Evolutionary conservation across 2,797 vertebrate species (phyloP), one percentile per base, ranked within the genome.

Genomic region (Tragelaphus eurycerus): DNA sequence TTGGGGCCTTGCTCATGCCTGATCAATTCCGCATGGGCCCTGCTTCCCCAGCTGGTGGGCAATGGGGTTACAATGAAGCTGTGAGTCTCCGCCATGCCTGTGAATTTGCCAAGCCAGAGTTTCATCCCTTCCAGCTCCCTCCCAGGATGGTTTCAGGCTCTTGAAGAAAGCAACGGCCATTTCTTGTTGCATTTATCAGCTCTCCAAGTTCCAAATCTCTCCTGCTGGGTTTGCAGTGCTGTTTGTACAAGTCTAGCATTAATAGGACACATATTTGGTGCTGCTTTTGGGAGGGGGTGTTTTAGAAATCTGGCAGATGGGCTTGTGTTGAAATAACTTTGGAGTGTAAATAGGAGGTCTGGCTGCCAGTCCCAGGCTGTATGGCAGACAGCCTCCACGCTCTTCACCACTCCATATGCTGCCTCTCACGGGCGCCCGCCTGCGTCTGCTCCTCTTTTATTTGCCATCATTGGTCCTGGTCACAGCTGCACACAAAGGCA

Each of bases 321-420:
- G 31, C 6, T 43, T 95, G 14, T 29, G 21, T 43, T 95, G 76
- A 96, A 93, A 90, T 95, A 94, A 88, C 52, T 83, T 59, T 71
- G 38, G 59, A 92, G n/a, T 50, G 34, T 52, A 76, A 82, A 85
- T 48, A 82, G 55, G 76, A 89, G 29, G 52, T 87, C 48, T 82
- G n/a, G 31, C 55, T 19, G 91, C 78, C 14, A 48, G 43, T 50
- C 57, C 38, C 52, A 82, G 50, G 25, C 43, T 60, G 3, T n/a
- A 23, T 17, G 13, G 3, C 34, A 59, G 23, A 74, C 23, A 52
- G 1, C 7, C 46, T 38, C 43, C 25, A 50, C 0, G 2, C 57
- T 95, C 55, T 60, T 81, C 46, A 34, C 23, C 11, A 16, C 59
- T 15, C 1, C 23, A 34, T 83, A 43, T 23, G 0, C 48, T 64